Evolutionary conservation across 2,113 vertebrate genomes (phyloP), one percentile per base, ranked within the genome.

Genomic region (Hydrochoerus hydrochaeris): DNA sequence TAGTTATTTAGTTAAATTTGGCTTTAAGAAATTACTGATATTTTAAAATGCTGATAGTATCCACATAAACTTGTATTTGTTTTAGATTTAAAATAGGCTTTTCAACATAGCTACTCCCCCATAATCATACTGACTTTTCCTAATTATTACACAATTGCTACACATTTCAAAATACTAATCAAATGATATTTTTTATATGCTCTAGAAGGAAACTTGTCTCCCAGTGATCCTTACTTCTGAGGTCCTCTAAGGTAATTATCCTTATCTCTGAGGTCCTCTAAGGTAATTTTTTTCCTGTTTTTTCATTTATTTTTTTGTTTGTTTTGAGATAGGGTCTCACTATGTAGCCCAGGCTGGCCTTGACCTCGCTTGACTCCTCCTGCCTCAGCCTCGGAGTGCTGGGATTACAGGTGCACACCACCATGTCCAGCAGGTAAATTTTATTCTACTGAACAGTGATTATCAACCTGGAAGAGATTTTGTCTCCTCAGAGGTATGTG

Each of bases 201-300:
- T 75, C 80, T 97, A 93, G 95, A 95, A 81, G 8, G 46, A 90
- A 96, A 88, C 14, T 16, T 24, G n/a, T 19, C 41, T 91, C 28
- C 52, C 44, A 46, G 16, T 41, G 85, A 57, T 78, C 57, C 58
- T 38, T 63, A 67, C 7, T 19, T 73, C 65, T 58, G 60, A 71
- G 38, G 46, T 67, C 24, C 62, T 60, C 26, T 26, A 32, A 49
- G 20, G 46, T 75, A 49, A 84, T 49, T 54, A 57, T 78, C 57
- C 58, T 38, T 63, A 67, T 5, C 8, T 73, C 65, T 58, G 60
- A 71, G 38, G 46, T 67, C 24, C 62, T 60, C 26, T 26, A 32
- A 49, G 20, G 46, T 75, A 49, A 84, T 49, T 54, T 89, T 32
- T 78, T 16, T 69, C 35, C 54, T 57, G 54, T 57, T 57, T 57